Evolutionary conservation across 2,888 invertebrate genomes (phyloP).

Genomic region (Oegoconia quadripuncta): DNA sequence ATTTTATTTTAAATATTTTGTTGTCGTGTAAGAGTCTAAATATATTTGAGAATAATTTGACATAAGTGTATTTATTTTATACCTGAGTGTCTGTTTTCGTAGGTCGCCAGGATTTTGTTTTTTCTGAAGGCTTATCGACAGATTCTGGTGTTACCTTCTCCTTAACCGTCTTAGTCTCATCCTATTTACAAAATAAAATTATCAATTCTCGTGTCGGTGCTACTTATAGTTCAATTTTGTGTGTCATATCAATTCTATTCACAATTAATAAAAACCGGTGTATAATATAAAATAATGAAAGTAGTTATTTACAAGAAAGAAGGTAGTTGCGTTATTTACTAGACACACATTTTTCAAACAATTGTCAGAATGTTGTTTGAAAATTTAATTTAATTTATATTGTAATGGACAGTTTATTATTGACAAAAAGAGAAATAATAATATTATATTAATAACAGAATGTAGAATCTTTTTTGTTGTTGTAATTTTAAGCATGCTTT

Average conservation of each 20-base stretch:
- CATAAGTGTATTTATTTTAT: slow-evolving; percentile 30
- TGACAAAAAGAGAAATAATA: slow-evolving; percentile 26
- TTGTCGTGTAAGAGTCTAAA: not conserved
- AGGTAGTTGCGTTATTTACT: slow-evolving; percentile 58
- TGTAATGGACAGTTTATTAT: slow-evolving; percentile 17
- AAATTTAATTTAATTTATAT: slow-evolving; percentile 12
- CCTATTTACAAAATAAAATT: slow-evolving; percentile 62
- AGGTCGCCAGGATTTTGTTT: slow-evolving; percentile 64
- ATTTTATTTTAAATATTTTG: not conserved
- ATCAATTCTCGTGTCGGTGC: slow-evolving; percentile 18
- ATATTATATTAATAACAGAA: slow-evolving; percentile 37
- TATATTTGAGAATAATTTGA: not conserved
- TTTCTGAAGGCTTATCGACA: slow-evolving; percentile 61
- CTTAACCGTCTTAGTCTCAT: slow-evolving; percentile 49
- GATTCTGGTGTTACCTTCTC: slow-evolving; percentile 44
- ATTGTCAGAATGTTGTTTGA: slow-evolving; percentile 32
- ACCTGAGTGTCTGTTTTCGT: slow-evolving; percentile 60
- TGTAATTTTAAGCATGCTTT: slow-evolving; percentile 24
- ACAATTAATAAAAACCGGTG: not conserved
- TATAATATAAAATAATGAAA: slow-evolving; percentile 5
- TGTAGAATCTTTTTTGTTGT: too few species aligned
- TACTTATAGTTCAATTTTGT: not conserved
- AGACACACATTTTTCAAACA: slow-evolving; percentile 40
- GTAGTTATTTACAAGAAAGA: slow-evolving; percentile 18
- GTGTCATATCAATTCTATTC: not conserved